Base-by-base conservation (phyloP, 2,888 invertebrate species). In the Nephrotoma flavescens region DNA sequence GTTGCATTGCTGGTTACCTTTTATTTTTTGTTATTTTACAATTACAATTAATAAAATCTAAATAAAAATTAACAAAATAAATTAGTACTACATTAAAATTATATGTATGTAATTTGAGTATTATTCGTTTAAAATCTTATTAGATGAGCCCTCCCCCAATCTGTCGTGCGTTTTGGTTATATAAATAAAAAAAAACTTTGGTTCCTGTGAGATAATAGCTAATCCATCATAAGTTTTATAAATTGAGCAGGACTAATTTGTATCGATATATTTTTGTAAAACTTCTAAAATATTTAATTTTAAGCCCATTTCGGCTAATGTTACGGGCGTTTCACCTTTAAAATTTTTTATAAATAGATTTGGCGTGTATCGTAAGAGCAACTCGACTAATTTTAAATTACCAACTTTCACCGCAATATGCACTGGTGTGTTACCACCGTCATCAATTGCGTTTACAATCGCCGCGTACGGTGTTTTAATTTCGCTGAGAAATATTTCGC, bases 291-390 rank as follows among this genome's bases (percentile, higher is more conserved):
- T 47, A 42, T 85, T 85, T 5, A 87, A 15, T 15, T 83, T 31
- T 47, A 85, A 42, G 31, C 3, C 5, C 19, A 31, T n/a, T 41
- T 52, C 19, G 9, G 86, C 86, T 57, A 87, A 71, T 12, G 83
- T 83, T 4, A 42, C n/a, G 15, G 86, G 85, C 15, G 12, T 41
- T 15, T 57, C 41, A 41, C 42, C 42, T n/a, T 52, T 83, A n/a
- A 52, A 57, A 87, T 87, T 87, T 85, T 84, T 83, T 6, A 87
- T 85, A 52, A 12, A 42, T 19, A 87, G 7, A 85, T 87, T 83
- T 19, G 86, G 86, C 19, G 9, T 11, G 41, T 85, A 47, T 41
- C 71, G 31, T 42, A 87, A 85, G 2, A 87, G n/a, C 12, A 42
- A 4, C 57, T 87, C 19, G n/a, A 71, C 47, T 44, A 85, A 44